These are phyloP conservation scores for Muraenolepis orangiensis DNA, from an alignment of 2,797 vertebrate genomes.

Conservation along the genomic window DNA sequence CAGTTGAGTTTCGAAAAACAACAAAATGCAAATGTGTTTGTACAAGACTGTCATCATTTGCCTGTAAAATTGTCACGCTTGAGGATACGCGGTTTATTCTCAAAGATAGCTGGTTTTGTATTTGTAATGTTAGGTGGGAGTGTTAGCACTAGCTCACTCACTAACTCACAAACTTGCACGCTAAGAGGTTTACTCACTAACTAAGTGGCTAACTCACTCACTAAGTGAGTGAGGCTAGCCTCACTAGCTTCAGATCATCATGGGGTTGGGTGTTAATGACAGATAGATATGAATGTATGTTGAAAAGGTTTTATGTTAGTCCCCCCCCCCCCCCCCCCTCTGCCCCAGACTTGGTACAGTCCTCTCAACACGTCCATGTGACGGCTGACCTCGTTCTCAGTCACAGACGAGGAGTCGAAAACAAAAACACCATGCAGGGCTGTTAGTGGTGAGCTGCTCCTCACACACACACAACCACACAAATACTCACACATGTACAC, in stretches of 20 bases:
- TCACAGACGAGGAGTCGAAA: constrained; percentile 57
- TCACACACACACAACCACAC: too few species aligned
- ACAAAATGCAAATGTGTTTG: neutral
- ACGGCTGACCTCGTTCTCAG: constrained; percentile 66
- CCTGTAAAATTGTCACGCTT: neutral
- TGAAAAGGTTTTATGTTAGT: constrained; percentile 22
- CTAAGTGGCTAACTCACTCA: neutral
- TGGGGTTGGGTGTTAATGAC: too few species aligned
- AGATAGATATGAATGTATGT: constrained; percentile 14
- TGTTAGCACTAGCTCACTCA: too few species aligned
- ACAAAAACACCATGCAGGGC: constrained; percentile 61
- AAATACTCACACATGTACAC: too few species aligned
- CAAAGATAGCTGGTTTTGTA: neutral
- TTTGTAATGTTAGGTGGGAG: too few species aligned
- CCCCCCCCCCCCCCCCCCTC: constrained; percentile 6
- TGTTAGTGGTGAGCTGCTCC: constrained; percentile 38
- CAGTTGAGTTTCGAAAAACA: neutral
- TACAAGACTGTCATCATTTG: neutral
- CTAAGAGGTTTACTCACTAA: neutral
- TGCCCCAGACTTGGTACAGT: neutral
- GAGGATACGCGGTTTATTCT: neutral
- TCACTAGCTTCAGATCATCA: too few species aligned
- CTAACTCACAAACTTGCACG: too few species aligned
- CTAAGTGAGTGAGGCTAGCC: too few species aligned
- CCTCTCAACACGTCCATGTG: constrained; percentile 34